These are phyloP conservation scores for Apteryx owenii DNA, from an alignment of 2,113 vertebrate genomes.

Conservation along the genomic window DNA sequence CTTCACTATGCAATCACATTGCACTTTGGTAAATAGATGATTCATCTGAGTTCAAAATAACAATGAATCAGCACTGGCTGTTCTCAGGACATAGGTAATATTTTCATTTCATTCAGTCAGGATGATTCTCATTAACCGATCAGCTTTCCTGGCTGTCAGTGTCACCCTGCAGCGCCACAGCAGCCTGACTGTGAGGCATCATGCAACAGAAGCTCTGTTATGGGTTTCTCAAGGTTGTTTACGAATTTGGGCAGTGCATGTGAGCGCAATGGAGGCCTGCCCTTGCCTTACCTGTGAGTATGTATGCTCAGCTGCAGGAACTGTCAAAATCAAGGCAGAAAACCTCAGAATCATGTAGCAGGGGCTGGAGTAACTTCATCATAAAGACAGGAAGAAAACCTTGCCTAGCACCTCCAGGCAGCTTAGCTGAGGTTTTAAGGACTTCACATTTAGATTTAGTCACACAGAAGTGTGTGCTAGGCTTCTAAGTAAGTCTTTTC, in stretches of 20 bases:
- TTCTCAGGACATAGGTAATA: not conserved
- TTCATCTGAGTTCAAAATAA: not conserved
- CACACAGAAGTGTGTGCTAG: not conserved
- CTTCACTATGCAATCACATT: not conserved
- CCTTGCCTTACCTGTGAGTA: fast-evolving
- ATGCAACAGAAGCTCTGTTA: not conserved
- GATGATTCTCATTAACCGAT: not conserved
- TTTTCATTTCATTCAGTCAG: not conserved
- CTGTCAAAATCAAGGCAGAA: not conserved
- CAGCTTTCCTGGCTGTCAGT: not conserved
- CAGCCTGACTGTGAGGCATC: not conserved
- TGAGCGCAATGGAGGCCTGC: fast-evolving
- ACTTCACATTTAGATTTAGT: not conserved
- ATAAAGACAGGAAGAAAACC: not conserved
- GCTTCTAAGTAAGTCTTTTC: not conserved
- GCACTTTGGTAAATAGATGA: not conserved
- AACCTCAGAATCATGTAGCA: not conserved
- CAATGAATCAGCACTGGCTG: not conserved
- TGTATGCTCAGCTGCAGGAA: not conserved
- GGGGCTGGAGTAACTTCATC: not conserved
- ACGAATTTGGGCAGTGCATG: not conserved
- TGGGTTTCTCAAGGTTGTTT: not conserved
- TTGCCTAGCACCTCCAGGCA: not conserved
- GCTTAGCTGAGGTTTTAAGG: not conserved
- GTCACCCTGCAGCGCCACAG: not conserved